These are phyloP conservation scores for Leptinotarsa rubiginosa DNA, from an alignment of 2,888 invertebrate species.

Conservation along the genomic window DNA sequence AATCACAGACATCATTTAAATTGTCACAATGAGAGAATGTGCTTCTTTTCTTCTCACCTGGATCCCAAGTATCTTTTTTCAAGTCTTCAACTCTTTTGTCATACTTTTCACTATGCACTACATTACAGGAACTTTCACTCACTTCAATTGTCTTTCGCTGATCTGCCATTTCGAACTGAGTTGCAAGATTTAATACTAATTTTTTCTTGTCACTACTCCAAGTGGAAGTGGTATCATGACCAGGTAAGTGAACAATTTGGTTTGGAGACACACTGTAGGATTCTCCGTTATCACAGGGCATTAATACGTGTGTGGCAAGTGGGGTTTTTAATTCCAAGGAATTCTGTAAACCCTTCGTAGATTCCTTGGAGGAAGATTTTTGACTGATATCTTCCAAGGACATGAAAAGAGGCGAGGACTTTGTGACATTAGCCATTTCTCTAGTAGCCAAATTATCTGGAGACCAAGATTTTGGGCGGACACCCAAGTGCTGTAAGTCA, in stretches of 20 bases:
- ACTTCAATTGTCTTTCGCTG: slow-evolving; percentile 34
- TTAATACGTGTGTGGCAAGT: slow-evolving; percentile 79
- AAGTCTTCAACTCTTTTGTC: slow-evolving; percentile 58
- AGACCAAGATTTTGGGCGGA: slow-evolving; percentile 74
- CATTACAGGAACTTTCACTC: slow-evolving; percentile 46
- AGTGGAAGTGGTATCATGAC: slow-evolving; percentile 49
- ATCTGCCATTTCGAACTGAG: slow-evolving; percentile 67
- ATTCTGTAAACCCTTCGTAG: slow-evolving; percentile 48
- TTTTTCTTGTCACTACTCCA: slow-evolving; percentile 55
- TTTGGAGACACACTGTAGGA: slow-evolving; percentile 92
- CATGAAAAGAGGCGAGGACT: slow-evolving; percentile 72
- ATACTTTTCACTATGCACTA: slow-evolving; percentile 32
- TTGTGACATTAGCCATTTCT: slow-evolving; percentile 68
- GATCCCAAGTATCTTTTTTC: slow-evolving; percentile 77
- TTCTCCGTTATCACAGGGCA: slow-evolving; percentile 87
- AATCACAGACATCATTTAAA: slow-evolving; percentile 64
- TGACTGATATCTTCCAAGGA: slow-evolving; percentile 75
- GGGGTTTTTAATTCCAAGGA: slow-evolving; percentile 52
- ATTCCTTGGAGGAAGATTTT: slow-evolving; percentile 54
- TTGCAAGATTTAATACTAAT: slow-evolving; percentile 70
- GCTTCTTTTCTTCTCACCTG: slow-evolving; percentile 68
- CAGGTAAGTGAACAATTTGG: slow-evolving; percentile 84
- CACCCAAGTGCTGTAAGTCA: slow-evolving; percentile 61
- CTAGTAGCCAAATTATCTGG: slow-evolving; percentile 76
- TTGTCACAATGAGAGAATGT: slow-evolving; percentile 50